These are phyloP conservation scores for Tigriopus japonicus DNA, from an alignment of 1,140 invertebrate genomes.

Conservation along the genomic window DNA sequence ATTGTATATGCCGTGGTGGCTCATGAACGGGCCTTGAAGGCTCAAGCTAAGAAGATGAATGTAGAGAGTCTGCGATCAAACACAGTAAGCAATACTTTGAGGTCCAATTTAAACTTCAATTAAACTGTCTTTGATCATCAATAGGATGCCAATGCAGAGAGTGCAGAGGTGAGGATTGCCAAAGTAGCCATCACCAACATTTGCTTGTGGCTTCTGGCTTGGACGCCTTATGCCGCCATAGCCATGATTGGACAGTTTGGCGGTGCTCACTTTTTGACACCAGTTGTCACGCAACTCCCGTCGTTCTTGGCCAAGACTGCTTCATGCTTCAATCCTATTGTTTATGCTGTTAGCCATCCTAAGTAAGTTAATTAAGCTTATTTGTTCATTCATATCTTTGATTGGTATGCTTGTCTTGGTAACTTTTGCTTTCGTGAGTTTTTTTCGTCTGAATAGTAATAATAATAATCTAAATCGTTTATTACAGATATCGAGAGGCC, in stretches of 20 bases:
- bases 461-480: too few species aligned
- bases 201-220: conserved; percentile 24
- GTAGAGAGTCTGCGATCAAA: conserved; percentile 22
- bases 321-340: conserved; percentile 19
- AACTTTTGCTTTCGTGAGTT: too few species aligned
- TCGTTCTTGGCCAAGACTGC: conserved; percentile 19
- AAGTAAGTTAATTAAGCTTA: neutral
- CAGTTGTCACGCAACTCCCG: conserved; percentile 19
- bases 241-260: conserved; percentile 24
- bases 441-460: too few species aligned
- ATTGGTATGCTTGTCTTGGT: too few species aligned
- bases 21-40: conserved; percentile 29
- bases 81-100: neutral
- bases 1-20: conserved; percentile 28
- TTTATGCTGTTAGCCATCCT: conserved; percentile 20
- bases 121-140: too few species aligned
- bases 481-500: conserved; percentile 16
- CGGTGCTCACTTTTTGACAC: conserved; percentile 23
- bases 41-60: conserved; percentile 28
- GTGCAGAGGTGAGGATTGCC: conserved; percentile 22
- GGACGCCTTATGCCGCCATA: conserved; percentile 27
- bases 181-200: conserved; percentile 27
- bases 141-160: conserved; percentile 18
- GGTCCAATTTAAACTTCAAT: neutral
- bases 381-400: too few species aligned